These are phyloP conservation scores for Coluber constrictor DNA, from an alignment of 2,797 vertebrate species.

Conservation along the genomic window DNA sequence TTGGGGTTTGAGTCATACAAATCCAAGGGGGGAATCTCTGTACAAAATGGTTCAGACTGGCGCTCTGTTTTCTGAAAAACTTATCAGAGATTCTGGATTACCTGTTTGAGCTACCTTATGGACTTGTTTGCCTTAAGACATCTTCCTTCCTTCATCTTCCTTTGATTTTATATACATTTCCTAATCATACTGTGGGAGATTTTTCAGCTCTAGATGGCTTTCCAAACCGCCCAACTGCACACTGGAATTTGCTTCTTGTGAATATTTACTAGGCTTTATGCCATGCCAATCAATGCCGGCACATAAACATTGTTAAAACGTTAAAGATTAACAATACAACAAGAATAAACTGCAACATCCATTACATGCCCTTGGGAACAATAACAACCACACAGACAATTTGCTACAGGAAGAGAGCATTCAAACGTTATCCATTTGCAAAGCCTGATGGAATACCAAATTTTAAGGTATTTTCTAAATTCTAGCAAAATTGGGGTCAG, in stretches of 20 bases:
- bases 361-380: not conserved
- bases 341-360: not conserved
- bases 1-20: not conserved
- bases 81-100: not conserved
- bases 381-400: not conserved
- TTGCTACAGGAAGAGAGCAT: not conserved
- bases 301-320: not conserved
- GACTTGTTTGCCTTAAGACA: not conserved
- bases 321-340: not conserved
- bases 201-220: not conserved
- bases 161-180: not conserved
- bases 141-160: not conserved
- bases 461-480: not conserved
- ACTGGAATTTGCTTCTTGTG: not conserved
- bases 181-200: not conserved
- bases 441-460: not conserved
- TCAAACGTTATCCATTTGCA: not conserved
- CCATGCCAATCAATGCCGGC: not conserved
- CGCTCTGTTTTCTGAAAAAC: not conserved
- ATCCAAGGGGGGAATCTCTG: not conserved
- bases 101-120: not conserved
- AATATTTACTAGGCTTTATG: not conserved
- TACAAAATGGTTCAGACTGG: not conserved
- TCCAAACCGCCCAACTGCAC: not conserved
- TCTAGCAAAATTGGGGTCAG: not conserved